Conservation (phyloP, 2,888 invertebrate genomes). For the Oligia strigilis region DNA sequence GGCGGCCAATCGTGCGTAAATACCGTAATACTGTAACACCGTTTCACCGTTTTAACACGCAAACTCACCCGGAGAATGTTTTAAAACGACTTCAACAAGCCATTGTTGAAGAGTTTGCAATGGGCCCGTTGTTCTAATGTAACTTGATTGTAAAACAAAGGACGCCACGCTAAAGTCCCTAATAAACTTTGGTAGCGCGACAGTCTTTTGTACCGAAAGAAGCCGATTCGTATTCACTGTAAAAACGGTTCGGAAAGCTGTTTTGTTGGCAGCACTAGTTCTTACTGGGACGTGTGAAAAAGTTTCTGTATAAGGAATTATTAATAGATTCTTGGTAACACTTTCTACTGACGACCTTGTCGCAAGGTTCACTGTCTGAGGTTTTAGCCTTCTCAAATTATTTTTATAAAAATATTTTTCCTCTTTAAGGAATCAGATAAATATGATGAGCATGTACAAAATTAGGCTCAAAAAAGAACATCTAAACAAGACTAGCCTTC, state of each 20-base stretch:
- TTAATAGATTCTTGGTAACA: constrained; percentile 12
- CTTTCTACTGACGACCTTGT: constrained; percentile 3
- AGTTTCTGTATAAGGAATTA: constrained; percentile 26
- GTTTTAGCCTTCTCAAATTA: background rate
- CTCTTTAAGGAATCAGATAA: background rate
- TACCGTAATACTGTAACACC: constrained; percentile 48
- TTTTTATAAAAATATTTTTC: background rate
- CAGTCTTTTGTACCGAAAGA: constrained; percentile 84
- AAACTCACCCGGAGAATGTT: constrained; percentile 76
- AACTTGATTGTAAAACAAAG: constrained; percentile 86
- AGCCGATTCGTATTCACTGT: constrained; percentile 75
- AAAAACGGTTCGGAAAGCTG: constrained; percentile 62
- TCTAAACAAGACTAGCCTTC: constrained; percentile 4
- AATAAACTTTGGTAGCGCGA: constrained; percentile 80
- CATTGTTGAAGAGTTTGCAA: constrained; percentile 79
- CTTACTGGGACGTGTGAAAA: constrained; percentile 42
- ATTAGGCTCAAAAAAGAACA: background rate
- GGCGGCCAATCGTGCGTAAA: constrained; percentile 82
- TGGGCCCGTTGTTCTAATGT: constrained; percentile 79
- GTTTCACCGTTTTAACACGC: constrained; percentile 72
- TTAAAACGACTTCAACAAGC: constrained; percentile 78
- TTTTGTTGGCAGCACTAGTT: constrained; percentile 54
- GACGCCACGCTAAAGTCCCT: constrained; percentile 71
- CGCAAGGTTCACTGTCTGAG: background rate
- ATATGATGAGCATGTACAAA: background rate